Percentiles rank a stretch among this genome's conserved stretches.
Evolutionary conservation across 2,888 invertebrate species (phyloP).

Genomic region (Cheilosia impressa): DNA sequence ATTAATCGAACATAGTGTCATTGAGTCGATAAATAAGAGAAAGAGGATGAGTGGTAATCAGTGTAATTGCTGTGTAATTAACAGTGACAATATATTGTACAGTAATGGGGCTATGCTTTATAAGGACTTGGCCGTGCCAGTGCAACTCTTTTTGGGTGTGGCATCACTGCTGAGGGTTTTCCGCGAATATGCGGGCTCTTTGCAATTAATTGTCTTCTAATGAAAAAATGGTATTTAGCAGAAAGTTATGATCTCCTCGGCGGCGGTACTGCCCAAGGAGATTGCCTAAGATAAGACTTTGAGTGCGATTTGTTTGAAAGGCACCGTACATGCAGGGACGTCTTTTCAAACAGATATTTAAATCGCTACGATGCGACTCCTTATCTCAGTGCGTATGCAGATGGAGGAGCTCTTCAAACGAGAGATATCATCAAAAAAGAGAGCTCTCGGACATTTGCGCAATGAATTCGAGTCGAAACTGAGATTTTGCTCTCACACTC

Average conservation of each 20-base stretch:
- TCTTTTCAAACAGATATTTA: no score
- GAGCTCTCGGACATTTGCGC: no score
- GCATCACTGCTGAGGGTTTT: conserved; percentile 21
- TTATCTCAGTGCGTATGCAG: no score
- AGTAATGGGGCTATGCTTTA: conserved; percentile 38
- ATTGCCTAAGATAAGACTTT: not conserved
- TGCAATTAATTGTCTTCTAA: not conserved
- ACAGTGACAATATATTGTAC: conserved; percentile 65
- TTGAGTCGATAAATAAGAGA: conserved; percentile 68
- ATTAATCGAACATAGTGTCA: conserved; percentile 73
- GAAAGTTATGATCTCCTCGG: conserved; percentile 20
- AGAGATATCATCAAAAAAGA: no score
- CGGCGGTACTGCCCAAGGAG: not conserved
- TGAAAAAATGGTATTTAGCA: not conserved
- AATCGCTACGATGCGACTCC: no score
- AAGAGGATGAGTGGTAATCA: conserved; percentile 64
- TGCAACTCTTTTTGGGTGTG: conserved; percentile 36
- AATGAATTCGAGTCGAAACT: no score
- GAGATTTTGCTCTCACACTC: no score
- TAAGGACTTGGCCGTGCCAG: conserved; percentile 7
- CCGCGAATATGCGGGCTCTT: conserved; percentile 7
- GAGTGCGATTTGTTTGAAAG: no score
- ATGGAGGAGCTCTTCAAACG: no score
- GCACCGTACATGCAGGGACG: no score
- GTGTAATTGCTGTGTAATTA: conserved; percentile 66